These are phyloP conservation scores for Macrophya annulata DNA, from an alignment of 2,888 invertebrate genomes.

Conservation along the genomic window DNA sequence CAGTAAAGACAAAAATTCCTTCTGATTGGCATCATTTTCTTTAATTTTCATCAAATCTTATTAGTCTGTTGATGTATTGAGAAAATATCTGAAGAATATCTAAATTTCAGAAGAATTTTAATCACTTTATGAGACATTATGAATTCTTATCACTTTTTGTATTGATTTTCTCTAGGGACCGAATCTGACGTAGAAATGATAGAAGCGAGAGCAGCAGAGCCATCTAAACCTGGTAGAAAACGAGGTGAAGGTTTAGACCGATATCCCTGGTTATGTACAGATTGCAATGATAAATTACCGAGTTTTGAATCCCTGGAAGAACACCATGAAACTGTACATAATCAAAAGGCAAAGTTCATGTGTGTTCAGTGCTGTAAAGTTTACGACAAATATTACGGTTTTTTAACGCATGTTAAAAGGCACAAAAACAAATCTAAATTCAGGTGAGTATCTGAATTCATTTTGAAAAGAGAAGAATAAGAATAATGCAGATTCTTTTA, in stretches of 20 bases:
- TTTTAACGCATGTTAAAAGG: conserved; percentile 84
- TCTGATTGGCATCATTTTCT: no score
- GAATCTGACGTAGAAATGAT: conserved; percentile 77
- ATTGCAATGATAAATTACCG: conserved; percentile 80
- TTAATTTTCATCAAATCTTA: no score
- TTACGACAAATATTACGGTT: conserved; percentile 83
- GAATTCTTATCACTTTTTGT: not conserved
- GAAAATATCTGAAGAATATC: no score
- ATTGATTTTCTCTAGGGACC: conserved; percentile 67
- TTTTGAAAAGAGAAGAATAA: no score
- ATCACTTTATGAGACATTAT: no score
- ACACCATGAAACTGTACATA: conserved; percentile 84
- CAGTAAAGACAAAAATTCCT: no score
- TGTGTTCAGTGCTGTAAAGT: conserved; percentile 86
- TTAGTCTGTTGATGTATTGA: no score
- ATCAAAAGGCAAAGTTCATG: conserved; percentile 84
- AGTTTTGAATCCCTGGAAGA: conserved; percentile 81
- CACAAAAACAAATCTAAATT: conserved; percentile 85
- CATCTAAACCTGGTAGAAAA: conserved; percentile 68
- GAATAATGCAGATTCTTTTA: not conserved
- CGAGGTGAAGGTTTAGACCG: conserved; percentile 77
- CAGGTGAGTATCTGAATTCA: conserved; percentile 72
- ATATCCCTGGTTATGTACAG: conserved; percentile 82
- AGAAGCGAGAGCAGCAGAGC: conserved; percentile 70
- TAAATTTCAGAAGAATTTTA: no score